These are phyloP conservation scores for Eonycteris spelaea DNA, from an alignment of 2,113 vertebrate genomes.

Conservation along the genomic window DNA sequence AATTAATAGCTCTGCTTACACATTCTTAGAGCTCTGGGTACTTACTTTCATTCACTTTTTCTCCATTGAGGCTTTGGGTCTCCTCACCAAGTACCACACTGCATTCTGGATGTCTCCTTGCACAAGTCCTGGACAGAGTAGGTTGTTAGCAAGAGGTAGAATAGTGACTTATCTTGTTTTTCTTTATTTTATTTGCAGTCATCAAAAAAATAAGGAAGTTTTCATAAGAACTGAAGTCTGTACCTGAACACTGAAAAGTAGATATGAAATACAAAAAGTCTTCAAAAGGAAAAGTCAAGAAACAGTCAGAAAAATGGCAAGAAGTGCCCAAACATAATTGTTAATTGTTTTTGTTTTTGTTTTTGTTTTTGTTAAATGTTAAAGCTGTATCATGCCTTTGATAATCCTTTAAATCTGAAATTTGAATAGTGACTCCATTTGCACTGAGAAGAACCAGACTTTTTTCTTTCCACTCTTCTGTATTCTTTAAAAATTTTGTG, in stretches of 20 bases:
- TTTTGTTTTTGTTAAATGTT: not conserved
- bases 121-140: not conserved
- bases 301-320: not conserved
- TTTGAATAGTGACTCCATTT: not conserved
- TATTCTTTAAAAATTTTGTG: not conserved
- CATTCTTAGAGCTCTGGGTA: not conserved
- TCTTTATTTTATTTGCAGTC: constrained; percentile 4
- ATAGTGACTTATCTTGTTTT: constrained; percentile 1
- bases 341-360: not conserved
- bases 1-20: not conserved
- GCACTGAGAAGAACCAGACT: not conserved
- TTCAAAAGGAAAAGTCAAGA: not conserved
- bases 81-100: not conserved
- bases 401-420: not conserved
- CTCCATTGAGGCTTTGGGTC: too few species aligned
- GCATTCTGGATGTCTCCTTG: not conserved
- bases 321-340: not conserved
- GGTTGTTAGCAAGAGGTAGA: not conserved
- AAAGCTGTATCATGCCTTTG: not conserved
- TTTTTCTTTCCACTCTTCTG: not conserved
- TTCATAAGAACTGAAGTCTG: not conserved
- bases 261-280: not conserved
- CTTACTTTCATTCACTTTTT: not conserved
- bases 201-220: not conserved
- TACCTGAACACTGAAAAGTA: not conserved